Conservation (phyloP, 1,140 invertebrate genomes). For the Ostrea edulis region DNA sequence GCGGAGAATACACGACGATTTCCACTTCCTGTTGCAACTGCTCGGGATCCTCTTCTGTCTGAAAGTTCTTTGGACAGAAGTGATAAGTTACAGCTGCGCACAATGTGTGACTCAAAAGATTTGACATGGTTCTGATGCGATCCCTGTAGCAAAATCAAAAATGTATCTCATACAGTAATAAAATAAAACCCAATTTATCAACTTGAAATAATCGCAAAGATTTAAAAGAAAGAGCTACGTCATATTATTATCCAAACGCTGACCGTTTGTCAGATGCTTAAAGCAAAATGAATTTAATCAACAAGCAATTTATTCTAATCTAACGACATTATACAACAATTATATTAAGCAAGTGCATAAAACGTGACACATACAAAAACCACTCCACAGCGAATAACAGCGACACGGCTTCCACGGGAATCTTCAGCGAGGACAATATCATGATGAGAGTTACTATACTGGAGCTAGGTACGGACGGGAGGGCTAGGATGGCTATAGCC, state of each 20-base stretch:
- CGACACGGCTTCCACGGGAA: conserved; percentile 67
- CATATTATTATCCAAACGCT: no score
- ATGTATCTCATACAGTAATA: neutral
- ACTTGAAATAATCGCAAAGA: no score
- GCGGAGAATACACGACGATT: neutral
- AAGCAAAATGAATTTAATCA: no score
- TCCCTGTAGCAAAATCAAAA: conserved; percentile 58
- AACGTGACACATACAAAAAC: conserved; percentile 70
- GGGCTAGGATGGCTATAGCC: conserved; percentile 65
- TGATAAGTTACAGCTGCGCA: conserved; percentile 60
- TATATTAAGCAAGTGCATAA: no score
- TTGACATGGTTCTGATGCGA: conserved; percentile 61
- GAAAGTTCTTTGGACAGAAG: conserved; percentile 54
- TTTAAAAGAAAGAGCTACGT: no score
- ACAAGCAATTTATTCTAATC: neutral
- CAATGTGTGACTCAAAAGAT: conserved; percentile 65
- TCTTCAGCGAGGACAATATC: conserved; percentile 70
- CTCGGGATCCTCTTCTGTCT: conserved; percentile 4
- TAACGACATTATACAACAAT: neutral
- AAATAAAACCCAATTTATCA: neutral
- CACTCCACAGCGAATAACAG: conserved; percentile 74
- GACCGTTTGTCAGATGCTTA: no score
- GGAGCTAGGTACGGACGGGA: conserved; percentile 73
- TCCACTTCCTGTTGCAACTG: neutral
- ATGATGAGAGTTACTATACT: conserved; percentile 75